Evolutionary conservation across 2,113 vertebrate genomes (phyloP).

Genomic region (Lophotis ruficrista): DNA sequence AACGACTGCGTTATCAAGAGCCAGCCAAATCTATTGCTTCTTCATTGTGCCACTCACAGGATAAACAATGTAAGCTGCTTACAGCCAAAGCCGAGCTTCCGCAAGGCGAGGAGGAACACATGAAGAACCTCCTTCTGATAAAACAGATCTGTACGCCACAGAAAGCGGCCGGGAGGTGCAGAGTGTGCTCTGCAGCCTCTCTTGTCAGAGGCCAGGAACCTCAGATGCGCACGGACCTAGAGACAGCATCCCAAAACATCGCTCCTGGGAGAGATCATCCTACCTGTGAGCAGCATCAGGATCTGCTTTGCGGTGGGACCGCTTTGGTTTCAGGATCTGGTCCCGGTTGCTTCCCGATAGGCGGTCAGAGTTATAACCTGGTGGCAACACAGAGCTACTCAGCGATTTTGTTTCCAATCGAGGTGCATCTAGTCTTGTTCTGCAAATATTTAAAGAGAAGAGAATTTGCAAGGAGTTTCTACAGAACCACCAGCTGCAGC

Average conservation of each 20-base stretch:
- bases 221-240: not conserved
- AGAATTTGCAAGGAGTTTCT: not conserved
- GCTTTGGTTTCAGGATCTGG: conserved; percentile 88
- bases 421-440: conserved; percentile 94
- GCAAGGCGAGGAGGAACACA: not conserved
- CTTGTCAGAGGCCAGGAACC: not conserved
- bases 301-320: conserved; percentile 94
- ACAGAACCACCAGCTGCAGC: not conserved
- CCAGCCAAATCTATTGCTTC: conserved; percentile 59
- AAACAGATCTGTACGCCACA: not conserved
- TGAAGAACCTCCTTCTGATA: not conserved
- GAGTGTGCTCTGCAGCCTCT: not conserved
- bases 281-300: conserved; percentile 94
- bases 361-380: conserved; percentile 79
- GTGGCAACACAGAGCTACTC: conserved; percentile 79
- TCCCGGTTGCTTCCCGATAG: conserved; percentile 81
- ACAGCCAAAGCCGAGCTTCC: conserved; percentile 39
- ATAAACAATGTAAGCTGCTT: conserved; percentile 69
- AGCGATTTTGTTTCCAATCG: conserved; percentile 86
- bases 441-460: conserved; percentile 67
- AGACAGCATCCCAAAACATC: not conserved
- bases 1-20: conserved; percentile 53
- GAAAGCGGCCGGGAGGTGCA: not conserved
- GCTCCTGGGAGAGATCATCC: not conserved
- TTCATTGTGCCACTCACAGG: conserved; percentile 63